phyloP scores from a whole-genome alignment of 2,113 vertebrate genomes.

The Anhinga anhinga region DNA sequence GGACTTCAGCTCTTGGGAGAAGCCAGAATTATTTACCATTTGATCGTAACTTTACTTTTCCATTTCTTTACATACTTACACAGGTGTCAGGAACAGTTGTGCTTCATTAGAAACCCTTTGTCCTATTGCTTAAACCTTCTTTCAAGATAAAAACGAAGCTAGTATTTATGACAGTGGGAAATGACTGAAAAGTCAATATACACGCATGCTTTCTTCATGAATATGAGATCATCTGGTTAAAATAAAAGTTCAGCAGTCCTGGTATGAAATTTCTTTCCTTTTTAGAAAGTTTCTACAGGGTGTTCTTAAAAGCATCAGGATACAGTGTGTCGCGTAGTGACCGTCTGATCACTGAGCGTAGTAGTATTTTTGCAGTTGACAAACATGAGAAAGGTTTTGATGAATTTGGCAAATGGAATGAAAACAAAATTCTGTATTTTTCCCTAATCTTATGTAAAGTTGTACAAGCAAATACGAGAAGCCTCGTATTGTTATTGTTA shows the following conservation, averaged over 20 bases:
- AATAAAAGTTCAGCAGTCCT: not conserved
- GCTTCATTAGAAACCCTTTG: not conserved
- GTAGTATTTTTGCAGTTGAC: not conserved
- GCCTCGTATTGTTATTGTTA: not conserved
- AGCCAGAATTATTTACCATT: not conserved
- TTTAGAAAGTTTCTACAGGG: not conserved
- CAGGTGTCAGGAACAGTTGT: not conserved
- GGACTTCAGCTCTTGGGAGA: not conserved
- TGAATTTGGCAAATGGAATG: not conserved
- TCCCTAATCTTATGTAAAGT: not conserved
- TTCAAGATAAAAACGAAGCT: not conserved
- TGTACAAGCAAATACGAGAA: not conserved
- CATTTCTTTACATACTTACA: not conserved
- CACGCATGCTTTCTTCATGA: fast-evolving
- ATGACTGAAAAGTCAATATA: fast-evolving
- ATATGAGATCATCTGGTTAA: not conserved
- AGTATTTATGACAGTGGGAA: not conserved
- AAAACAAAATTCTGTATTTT: not conserved
- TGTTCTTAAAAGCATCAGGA: not conserved
- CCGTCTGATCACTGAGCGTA: not conserved
- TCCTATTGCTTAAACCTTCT: not conserved
- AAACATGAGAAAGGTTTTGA: not conserved
- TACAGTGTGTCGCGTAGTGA: not conserved
- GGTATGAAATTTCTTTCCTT: not conserved
- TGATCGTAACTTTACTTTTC: not conserved